Conservation (phyloP, 2,797 vertebrate genomes). For the Pipistrellus pygmaeus region DNA sequence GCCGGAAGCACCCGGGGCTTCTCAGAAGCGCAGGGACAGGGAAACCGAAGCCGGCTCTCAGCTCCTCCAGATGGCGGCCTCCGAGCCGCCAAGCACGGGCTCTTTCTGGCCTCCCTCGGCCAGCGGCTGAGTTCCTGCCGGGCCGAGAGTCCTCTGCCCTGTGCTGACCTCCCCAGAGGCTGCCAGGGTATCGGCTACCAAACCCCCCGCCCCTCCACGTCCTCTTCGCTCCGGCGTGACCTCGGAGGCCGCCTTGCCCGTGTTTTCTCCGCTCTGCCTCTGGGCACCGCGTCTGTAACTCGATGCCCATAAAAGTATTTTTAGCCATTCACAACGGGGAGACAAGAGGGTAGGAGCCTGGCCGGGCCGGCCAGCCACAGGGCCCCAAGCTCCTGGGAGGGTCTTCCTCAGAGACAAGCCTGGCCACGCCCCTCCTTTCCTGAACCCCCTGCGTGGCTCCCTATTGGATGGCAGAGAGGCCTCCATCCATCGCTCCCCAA, state of each 20-base stretch:
- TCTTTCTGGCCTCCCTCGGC: background rate
- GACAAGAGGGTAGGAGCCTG: background rate
- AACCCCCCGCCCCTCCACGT: background rate
- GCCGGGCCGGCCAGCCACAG: background rate
- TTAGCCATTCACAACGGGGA: slow-evolving; percentile 57
- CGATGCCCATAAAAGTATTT: slow-evolving; percentile 66
- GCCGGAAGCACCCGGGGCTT: background rate
- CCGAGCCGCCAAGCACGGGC: background rate
- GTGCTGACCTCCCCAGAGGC: background rate
- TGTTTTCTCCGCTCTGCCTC: slow-evolving; percentile 15
- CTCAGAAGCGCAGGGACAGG: slow-evolving; percentile 36
- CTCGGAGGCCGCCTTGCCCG: background rate
- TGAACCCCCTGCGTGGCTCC: background rate
- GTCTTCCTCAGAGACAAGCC: background rate
- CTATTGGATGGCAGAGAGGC: background rate
- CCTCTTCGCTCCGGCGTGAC: background rate
- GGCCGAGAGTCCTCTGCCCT: slow-evolving; percentile 33
- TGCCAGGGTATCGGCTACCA: background rate
- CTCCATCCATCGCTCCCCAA: background rate
- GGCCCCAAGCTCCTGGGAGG: background rate
- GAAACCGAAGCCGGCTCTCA: slow-evolving; percentile 53
- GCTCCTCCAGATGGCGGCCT: background rate
- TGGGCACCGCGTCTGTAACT: slow-evolving; percentile 17
- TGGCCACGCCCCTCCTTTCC: background rate
- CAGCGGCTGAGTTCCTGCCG: background rate